A percentile compares a stretch with the other conserved stretches of the same genome.
phyloP scores from a whole-genome alignment of 1,140 invertebrate species.

The Triops longicaudatus region DNA sequence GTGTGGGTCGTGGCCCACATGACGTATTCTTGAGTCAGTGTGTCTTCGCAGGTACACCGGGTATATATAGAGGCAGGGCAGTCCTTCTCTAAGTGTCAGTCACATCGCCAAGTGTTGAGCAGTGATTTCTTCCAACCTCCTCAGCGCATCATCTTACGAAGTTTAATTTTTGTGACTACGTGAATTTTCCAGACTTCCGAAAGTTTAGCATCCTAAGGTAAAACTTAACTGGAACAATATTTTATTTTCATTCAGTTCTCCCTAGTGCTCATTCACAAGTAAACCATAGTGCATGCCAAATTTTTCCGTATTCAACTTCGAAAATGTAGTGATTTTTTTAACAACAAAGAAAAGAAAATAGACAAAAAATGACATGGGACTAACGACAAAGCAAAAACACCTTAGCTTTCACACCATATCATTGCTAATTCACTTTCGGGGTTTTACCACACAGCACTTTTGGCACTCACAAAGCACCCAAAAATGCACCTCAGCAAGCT shows the following conservation, averaged over 20 bases:
- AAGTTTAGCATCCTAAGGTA: neutral
- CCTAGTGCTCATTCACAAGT: neutral
- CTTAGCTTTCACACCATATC: neutral
- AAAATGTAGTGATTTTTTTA: too few relatives aligned
- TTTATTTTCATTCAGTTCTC: neutral
- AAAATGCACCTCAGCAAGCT: neutral
- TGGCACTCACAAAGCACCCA: neutral
- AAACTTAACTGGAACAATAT: neutral
- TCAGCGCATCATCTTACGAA: neutral
- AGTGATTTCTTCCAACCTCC: neutral
- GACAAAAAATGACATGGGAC: neutral
- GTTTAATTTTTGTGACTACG: neutral
- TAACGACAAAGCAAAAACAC: neutral
- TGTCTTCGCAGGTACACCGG: neutral
- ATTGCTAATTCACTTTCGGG: neutral
- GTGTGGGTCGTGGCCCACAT: constrained; percentile 13
- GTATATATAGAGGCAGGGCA: constrained; percentile 1
- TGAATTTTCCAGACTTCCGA: neutral
- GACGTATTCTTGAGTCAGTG: constrained; percentile 14
- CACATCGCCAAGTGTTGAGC: constrained; percentile 5
- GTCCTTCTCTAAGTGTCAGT: neutral
- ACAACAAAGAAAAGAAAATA: neutral
- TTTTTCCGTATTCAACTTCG: neutral
- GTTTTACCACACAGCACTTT: constrained; percentile 11
- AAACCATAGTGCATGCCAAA: neutral